A percentile compares a stretch with the other conserved stretches of the same genome.
Evolutionary conservation across 1,140 invertebrate genomes (phyloP).

Genomic region (Conopomorpha cramerella): DNA sequence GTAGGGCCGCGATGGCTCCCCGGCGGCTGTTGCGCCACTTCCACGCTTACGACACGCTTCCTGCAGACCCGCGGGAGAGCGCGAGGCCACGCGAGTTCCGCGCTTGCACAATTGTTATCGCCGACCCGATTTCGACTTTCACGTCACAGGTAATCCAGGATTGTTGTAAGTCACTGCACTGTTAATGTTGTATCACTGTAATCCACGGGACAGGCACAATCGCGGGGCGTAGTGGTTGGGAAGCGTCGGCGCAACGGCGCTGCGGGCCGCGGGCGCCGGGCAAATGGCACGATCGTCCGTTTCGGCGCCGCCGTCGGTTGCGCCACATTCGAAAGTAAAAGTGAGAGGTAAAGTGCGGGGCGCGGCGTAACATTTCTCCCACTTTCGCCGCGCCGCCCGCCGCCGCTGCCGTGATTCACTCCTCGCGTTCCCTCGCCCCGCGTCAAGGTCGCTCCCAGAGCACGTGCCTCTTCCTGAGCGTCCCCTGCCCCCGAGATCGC

Average conservation of each 20-base stretch:
- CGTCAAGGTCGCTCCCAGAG: constrained; percentile 46
- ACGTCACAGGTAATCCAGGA: constrained; percentile 39
- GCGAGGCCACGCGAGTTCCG: constrained; percentile 41
- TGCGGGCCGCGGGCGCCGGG: constrained; percentile 52
- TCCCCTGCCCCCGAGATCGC: constrained; percentile 28
- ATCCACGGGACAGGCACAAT: constrained; percentile 36
- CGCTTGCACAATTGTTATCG: constrained; percentile 47
- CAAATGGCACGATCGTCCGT: constrained; percentile 36
- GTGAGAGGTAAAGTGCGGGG: constrained; percentile 40
- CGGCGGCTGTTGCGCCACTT: constrained; percentile 46
- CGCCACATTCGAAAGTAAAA: constrained; percentile 59
- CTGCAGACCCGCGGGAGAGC: constrained; percentile 32
- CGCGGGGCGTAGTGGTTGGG: constrained; percentile 18
- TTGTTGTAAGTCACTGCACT: constrained; percentile 24
- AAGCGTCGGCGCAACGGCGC: constrained; percentile 44
- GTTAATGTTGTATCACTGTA: constrained; percentile 39
- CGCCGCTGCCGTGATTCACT: constrained; percentile 46
- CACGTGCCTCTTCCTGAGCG: no score
- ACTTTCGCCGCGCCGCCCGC: no score
- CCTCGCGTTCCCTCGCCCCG: constrained; percentile 11
- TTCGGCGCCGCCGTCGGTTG: constrained; percentile 40
- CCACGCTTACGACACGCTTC: constrained; percentile 49
- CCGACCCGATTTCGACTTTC: constrained; percentile 44
- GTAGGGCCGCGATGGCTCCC: constrained; percentile 31
- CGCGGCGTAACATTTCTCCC: constrained; percentile 53